These are phyloP conservation scores for Chiloscyllium plagiosum DNA, from an alignment of 2,113 vertebrate genomes.

Conservation along the genomic window DNA sequence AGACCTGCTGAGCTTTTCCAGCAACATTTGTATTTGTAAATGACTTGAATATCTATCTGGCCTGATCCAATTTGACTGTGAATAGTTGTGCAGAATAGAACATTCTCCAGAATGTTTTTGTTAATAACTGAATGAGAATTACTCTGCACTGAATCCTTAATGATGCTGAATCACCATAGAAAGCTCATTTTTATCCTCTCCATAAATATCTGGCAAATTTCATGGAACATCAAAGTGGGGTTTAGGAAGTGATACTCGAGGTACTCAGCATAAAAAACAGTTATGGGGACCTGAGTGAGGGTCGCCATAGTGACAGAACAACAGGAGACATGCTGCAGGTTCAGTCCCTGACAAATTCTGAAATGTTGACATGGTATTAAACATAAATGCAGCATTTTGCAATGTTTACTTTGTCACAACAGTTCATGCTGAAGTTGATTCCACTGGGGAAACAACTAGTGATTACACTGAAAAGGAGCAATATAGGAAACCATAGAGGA, in stretches of 20 bases:
- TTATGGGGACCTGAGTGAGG: neutral
- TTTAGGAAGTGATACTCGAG: neutral
- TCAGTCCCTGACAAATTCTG: neutral
- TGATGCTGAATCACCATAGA: neutral
- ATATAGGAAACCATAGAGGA: neutral
- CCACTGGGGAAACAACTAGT: neutral
- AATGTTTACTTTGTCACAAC: neutral
- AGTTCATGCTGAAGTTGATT: neutral
- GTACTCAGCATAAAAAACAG: neutral
- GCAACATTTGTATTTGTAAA: no score
- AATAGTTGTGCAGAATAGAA: neutral
- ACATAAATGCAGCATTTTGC: neutral
- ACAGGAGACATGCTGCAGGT: neutral
- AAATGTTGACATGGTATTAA: neutral
- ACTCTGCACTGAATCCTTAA: neutral
- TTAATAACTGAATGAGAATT: neutral
- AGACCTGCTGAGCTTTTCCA: no score
- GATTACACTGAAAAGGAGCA: neutral
- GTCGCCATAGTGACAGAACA: neutral
- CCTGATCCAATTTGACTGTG: no score
- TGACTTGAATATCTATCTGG: no score
- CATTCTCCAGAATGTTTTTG: neutral
- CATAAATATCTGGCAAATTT: neutral
- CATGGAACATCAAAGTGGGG: neutral
- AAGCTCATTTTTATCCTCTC: neutral